A percentile compares a stretch with the other conserved stretches of the same genome.
Evolutionary conservation across 53 echinoderm and acorn worm genomes (phyloP).

Genomic region (Astropecten irregularis): DNA sequence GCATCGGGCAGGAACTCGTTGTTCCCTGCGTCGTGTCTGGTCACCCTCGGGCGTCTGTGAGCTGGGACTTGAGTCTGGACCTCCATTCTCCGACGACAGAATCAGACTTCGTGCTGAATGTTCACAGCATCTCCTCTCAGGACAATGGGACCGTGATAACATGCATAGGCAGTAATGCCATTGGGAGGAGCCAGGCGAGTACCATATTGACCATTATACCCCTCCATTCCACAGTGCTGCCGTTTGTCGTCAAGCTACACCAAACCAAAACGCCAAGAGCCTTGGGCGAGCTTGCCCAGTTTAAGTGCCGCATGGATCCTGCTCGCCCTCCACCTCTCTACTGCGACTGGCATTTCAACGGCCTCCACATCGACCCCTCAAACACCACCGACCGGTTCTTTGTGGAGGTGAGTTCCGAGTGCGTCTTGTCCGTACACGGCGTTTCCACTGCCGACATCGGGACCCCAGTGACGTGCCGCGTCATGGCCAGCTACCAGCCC

Average conservation of each 20-base stretch:
- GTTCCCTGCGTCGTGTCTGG: constrained; percentile 22
- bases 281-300: background rate
- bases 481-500: constrained; percentile 3
- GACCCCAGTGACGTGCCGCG: constrained; percentile 10
- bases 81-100: background rate
- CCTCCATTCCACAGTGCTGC: background rate
- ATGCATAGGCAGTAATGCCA: constrained; percentile 20
- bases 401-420: background rate
- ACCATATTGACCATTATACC: constrained; percentile 3
- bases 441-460: background rate
- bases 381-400: constrained; percentile 14
- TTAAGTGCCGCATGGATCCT: background rate
- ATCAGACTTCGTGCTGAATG: constrained; percentile 6
- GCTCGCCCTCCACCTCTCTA: background rate
- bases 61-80: background rate
- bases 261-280: background rate
- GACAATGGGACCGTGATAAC: constrained; percentile 32
- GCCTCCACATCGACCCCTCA: background rate
- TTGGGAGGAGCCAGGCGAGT: constrained; percentile 19
- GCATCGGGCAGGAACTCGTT: constrained; percentile 11
- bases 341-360: constrained; percentile 3
- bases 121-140: background rate
- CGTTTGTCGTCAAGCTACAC: background rate
- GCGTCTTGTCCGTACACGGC: background rate
- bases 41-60: constrained; percentile 11